These are phyloP conservation scores for Porphyrio hochstetteri DNA, from an alignment of 2,113 vertebrate species.

Conservation along the genomic window DNA sequence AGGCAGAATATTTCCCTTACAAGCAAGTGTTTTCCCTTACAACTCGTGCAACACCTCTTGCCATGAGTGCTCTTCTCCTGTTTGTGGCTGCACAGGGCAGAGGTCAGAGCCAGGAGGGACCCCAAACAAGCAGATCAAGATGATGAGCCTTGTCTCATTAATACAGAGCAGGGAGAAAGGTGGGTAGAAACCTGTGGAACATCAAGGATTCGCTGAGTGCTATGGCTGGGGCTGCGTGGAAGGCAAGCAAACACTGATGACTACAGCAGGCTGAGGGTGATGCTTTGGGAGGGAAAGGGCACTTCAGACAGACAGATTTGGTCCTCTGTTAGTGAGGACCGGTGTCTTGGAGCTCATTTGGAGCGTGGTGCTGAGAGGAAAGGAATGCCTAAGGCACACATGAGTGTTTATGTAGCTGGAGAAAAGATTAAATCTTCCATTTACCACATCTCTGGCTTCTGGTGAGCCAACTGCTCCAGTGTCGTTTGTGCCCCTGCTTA, in stretches of 20 bases:
- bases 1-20: not conserved
- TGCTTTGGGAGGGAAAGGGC: not conserved
- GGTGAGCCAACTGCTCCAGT: not conserved
- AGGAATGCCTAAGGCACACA: not conserved
- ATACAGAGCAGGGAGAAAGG: not conserved
- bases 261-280: not conserved
- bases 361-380: not conserved
- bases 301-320: not conserved
- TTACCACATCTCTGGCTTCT: not conserved
- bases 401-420: not conserved
- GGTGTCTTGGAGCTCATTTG: not conserved
- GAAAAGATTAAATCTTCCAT: not conserved
- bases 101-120: not conserved
- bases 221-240: not conserved
- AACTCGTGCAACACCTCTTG: rapidly evolving
- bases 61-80: not conserved
- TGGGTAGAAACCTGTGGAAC: not conserved
- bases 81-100: rapidly evolving
- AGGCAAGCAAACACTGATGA: not conserved
- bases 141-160: not conserved
- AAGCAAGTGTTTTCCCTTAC: not conserved
- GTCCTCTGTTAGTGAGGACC: not conserved
- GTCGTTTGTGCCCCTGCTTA: not conserved
- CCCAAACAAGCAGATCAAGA: not conserved
- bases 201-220: not conserved